A percentile compares a stretch with the other conserved stretches of the same genome.
phyloP scores from a whole-genome alignment of 2,888 invertebrate genomes.

The Thecophora atra region DNA sequence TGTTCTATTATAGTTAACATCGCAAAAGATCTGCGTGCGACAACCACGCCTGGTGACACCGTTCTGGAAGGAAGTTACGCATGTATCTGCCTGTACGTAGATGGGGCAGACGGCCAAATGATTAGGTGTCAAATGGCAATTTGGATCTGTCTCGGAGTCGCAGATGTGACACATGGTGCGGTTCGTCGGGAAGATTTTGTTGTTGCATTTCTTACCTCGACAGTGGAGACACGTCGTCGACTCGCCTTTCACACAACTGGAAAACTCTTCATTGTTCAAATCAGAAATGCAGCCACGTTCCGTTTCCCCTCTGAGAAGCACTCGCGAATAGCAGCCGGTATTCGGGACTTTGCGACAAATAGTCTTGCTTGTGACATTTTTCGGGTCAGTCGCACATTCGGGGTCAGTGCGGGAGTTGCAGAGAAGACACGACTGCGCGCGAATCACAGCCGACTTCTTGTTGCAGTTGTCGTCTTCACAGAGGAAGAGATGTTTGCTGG shows the following conservation, averaged over 20 bases:
- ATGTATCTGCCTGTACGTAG: slow-evolving; percentile 51
- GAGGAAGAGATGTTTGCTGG: slow-evolving; percentile 50
- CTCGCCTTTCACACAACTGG: slow-evolving; percentile 55
- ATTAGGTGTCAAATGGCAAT: slow-evolving; percentile 51
- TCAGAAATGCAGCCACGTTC: slow-evolving; percentile 61
- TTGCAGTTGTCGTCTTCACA: slow-evolving; percentile 57
- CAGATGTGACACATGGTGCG: slow-evolving; percentile 58
- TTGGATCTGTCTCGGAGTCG: slow-evolving; percentile 49
- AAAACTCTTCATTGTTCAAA: slow-evolving; percentile 56
- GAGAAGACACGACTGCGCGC: slow-evolving; percentile 49
- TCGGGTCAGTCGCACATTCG: slow-evolving; percentile 52
- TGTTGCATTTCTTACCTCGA: slow-evolving; percentile 53
- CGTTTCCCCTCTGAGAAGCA: slow-evolving; percentile 55
- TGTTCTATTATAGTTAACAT: slow-evolving; percentile 46
- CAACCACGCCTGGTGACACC: slow-evolving; percentile 57
- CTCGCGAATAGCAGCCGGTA: slow-evolving; percentile 57
- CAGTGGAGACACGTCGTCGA: slow-evolving; percentile 53
- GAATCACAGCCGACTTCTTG: slow-evolving; percentile 47
- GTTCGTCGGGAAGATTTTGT: slow-evolving; percentile 49
- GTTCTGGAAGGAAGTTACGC: slow-evolving; percentile 53
- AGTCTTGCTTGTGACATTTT: slow-evolving; percentile 43
- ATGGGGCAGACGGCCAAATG: slow-evolving; percentile 52
- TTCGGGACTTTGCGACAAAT: slow-evolving; percentile 48
- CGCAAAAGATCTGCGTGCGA: slow-evolving; percentile 52
- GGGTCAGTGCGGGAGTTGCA: slow-evolving; percentile 59